Evolutionary conservation across 2,797 vertebrate species (phyloP), one percentile per base, ranked within the genome.

Genomic region (Falco columbarius): DNA sequence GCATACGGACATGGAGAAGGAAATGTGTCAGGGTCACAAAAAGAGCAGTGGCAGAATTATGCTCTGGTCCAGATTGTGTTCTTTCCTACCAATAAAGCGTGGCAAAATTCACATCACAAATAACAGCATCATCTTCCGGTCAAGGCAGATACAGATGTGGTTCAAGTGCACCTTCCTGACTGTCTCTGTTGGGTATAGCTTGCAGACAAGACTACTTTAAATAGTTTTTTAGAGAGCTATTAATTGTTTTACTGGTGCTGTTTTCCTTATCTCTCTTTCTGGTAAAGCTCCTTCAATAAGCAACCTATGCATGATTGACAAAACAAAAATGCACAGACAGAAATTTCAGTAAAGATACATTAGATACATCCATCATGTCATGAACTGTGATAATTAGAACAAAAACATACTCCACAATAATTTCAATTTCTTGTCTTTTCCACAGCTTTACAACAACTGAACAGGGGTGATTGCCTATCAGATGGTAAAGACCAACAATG

Each of bases 1-100:
- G 6, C 30, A 6, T n/a, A 14, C 2, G 38, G 36, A 36, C 9
- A 32, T 0, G 0, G 30, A 47, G 8, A 71, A 4, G 47, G 32
- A 79, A 75, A n/a, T 0, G 0, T 22, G 62, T 16, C 27, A 54
- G 38, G 16, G 21, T 51, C 63, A 89, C 30, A 76, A 54, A 55
- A 4, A 51, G 22, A 27, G 12, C 42, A 32, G 27, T 20, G 38
- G 20, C 55, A 72, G 38, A 49, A 58, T 36, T 40, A 36, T n/a
- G 27, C 19, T 47, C 6, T 51, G 79, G 44, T 89, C 38, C 32
- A 44, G 44, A 29, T 24, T 83, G 56, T 83, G 44, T 34, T 7
- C 38, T 82, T 74, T 40, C 32, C 24, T 42, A 20, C 13, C 2
- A 4, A 58, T 55, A 75, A 81, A 63, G 8, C 32, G 42, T 22